Evolutionary conservation across 2,113 vertebrate genomes (phyloP), one percentile per base, ranked within the genome.

Genomic region (western clawed frog (Xenopus tropicalis)): DNA sequence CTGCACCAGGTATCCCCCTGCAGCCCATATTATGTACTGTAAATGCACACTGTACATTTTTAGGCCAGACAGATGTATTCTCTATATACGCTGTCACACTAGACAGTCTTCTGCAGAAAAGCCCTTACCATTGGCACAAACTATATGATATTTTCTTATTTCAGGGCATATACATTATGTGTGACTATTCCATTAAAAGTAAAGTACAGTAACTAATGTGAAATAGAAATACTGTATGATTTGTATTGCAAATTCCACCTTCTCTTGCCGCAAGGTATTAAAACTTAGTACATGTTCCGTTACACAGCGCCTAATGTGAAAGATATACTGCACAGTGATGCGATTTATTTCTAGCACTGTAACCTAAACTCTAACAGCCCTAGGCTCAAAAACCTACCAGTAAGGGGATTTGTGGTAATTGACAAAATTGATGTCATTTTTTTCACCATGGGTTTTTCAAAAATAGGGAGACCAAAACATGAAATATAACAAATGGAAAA

Each of bases 301-400:
- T 54, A 74, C 44, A 61, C 25, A 61, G 20, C 5, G 68, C n/a
- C 44, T 66, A 66, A 74, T 52, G 67, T 11, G 17, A 62, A 51
- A 69, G 57, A 69, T 67, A 75, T 51, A 44, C 61, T 63, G 57
- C 48, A 75, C 29, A 23, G 56, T 75, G 37, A 46, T 37, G 16
- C 7, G 14, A 62, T 62, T 63, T 69, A 62, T 69, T 75, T 75
- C 69, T 75, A 75, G 58, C 63, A 69, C 63, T 9, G 7, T 64
- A 69, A 63, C 58, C 72, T 69, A 63, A 56, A 21, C 56, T 69
- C 14, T 43, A 44, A 24, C 59, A 63, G 73, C 66, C 66, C 56
- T 20, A 56, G 73, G 73, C 73, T 63, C 48, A 69, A 63, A 75
- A 69, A 75, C 21, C 59, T 75, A 63, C 66, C n/a, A 63, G 73